Conservation (phyloP, 53 echinoderm and acorn worm genomes). For the Luidia sarsii region DNA sequence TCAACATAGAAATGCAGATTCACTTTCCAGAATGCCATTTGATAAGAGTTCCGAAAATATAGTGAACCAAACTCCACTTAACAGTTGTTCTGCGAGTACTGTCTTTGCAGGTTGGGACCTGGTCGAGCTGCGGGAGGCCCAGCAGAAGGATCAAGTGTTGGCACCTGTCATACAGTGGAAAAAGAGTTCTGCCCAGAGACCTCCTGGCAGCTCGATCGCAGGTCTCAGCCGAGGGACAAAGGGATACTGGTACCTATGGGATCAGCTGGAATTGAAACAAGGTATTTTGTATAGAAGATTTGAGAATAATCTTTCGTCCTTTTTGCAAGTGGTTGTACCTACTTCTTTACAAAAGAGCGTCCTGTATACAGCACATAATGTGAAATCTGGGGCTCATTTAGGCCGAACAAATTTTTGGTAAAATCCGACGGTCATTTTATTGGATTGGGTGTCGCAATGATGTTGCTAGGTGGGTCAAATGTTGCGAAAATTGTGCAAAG, state of each 20-base stretch:
- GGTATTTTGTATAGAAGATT: constrained; percentile 35
- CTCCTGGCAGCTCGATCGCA: neutral
- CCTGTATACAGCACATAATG: constrained; percentile 10
- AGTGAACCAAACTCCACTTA: neutral
- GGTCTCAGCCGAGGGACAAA: constrained; percentile 17
- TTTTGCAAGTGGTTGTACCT: constrained; percentile 24
- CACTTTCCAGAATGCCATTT: constrained; percentile 31
- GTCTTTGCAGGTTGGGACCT: constrained; percentile 12
- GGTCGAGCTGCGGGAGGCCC: constrained; percentile 8
- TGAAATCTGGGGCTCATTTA: constrained; percentile 1
- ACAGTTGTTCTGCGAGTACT: neutral
- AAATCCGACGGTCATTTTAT: constrained; percentile 31
- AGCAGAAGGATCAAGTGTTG: constrained; percentile 1
- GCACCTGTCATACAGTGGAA: neutral
- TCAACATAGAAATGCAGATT: constrained; percentile 39
- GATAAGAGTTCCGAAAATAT: neutral
- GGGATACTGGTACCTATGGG: constrained; percentile 26
- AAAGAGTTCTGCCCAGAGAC: neutral
- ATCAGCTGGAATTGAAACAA: constrained; percentile 29
- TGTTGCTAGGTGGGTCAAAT: constrained; percentile 1
- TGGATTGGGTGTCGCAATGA: constrained; percentile 21
- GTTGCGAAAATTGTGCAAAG: constrained; percentile 15
- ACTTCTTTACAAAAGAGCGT: neutral
- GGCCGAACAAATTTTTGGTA: constrained; percentile 5
- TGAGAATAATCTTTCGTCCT: neutral